phyloP scores from a whole-genome alignment of 2,888 invertebrate species.

The Barypeithes pellucidus region DNA sequence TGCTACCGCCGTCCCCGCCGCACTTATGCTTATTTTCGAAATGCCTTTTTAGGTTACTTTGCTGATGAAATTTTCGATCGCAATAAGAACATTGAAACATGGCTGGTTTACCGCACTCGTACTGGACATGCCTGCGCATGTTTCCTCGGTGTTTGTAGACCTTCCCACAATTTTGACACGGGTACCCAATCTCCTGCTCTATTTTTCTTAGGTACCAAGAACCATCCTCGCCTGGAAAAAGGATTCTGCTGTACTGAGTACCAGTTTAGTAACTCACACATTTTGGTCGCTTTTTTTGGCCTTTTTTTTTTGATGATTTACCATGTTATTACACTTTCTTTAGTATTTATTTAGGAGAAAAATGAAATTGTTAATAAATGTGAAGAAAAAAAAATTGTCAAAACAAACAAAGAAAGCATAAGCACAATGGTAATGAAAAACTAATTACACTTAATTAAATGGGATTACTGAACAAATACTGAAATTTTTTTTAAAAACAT shows the following conservation, averaged over 20 bases:
- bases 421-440: slow-evolving; percentile 24
- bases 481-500: slow-evolving; percentile 17
- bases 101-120: slow-evolving; percentile 74
- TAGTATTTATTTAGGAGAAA: background rate
- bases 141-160: slow-evolving; percentile 87
- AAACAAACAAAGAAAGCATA: slow-evolving; percentile 30
- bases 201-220: slow-evolving; percentile 65
- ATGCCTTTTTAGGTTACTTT: slow-evolving; percentile 70
- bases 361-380: background rate
- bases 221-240: slow-evolving; percentile 67
- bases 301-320: slow-evolving; percentile 36
- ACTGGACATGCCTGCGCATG: slow-evolving; percentile 81
- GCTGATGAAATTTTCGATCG: slow-evolving; percentile 76
- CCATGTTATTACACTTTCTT: slow-evolving; percentile 36
- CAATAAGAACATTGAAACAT: slow-evolving; percentile 68
- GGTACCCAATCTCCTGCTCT: slow-evolving; percentile 65
- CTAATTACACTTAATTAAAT: slow-evolving; percentile 24
- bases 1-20: slow-evolving; percentile 7
- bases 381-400: background rate
- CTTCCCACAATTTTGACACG: slow-evolving; percentile 84
- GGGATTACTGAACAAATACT: slow-evolving; percentile 24
- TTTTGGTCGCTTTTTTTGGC: slow-evolving; percentile 46
- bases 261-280: slow-evolving; percentile 54
- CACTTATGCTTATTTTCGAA: slow-evolving; percentile 66
- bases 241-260: slow-evolving; percentile 67